A percentile compares a stretch with the other conserved stretches of the same genome.
phyloP scores from a whole-genome alignment of 2,888 invertebrate species.

The Cerastoderma edule region DNA sequence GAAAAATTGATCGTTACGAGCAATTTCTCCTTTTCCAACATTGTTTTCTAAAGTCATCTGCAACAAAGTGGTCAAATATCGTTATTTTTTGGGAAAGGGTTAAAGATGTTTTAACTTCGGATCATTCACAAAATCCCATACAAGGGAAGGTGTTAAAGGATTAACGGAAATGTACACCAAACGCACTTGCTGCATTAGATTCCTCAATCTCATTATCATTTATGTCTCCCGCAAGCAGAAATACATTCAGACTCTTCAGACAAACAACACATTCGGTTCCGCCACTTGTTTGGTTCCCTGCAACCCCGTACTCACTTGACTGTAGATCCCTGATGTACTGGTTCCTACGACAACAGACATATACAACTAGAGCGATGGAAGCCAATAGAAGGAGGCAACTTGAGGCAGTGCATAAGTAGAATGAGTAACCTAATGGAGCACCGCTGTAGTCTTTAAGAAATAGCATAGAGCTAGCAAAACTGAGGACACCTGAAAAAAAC shows the following conservation, averaged over 20 bases:
- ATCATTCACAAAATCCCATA: no score
- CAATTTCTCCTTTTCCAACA: no score
- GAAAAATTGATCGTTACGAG: no score
- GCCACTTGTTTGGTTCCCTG: conserved; percentile 12
- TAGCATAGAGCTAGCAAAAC: neutral
- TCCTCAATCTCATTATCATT: conserved; percentile 9
- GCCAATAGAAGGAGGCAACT: neutral
- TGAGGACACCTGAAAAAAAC: conserved; percentile 3
- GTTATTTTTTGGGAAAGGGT: no score
- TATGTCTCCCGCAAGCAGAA: conserved; percentile 1
- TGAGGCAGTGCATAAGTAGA: conserved; percentile 7
- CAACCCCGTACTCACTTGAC: conserved; percentile 4
- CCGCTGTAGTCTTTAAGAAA: conserved; percentile 2
- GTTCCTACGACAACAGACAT: neutral
- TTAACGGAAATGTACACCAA: no score
- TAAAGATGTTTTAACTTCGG: no score
- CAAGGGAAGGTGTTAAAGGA: no score
- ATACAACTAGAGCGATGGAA: conserved; percentile 3
- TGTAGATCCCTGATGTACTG: conserved; percentile 9
- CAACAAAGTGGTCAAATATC: no score
- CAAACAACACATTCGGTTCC: conserved; percentile 4
- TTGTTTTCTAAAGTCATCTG: no score
- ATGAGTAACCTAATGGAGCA: neutral
- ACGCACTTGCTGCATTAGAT: no score
- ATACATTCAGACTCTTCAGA: conserved; percentile 2